Percentiles rank a stretch among this genome's conserved stretches.
These are phyloP conservation scores for Onthophagus sagittarius DNA, from an alignment of 2,888 invertebrate genomes.

Conservation along the genomic window DNA sequence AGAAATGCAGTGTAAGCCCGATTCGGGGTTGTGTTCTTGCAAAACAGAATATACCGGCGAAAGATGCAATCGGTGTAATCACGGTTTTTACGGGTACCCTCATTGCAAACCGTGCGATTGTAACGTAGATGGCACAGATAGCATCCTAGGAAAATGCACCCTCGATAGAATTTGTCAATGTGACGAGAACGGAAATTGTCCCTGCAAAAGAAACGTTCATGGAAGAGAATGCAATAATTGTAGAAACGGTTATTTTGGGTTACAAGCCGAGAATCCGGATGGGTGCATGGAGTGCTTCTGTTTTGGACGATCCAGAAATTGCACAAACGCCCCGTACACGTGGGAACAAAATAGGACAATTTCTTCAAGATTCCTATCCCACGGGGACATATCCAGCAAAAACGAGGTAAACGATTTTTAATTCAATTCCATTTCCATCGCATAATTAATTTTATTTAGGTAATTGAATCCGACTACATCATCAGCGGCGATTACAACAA, in stretches of 20 bases:
- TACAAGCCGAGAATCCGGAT: conserved; percentile 69
- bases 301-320: conserved; percentile 79
- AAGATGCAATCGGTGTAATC: conserved; percentile 77
- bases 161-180: conserved; percentile 64
- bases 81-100: conserved; percentile 87
- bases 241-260: conserved; percentile 79
- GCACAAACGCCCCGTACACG: conserved; percentile 75
- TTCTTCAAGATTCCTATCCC: conserved; percentile 35
- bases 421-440: neutral
- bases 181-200: conserved; percentile 76
- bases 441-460: neutral
- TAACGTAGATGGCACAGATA: conserved; percentile 65
- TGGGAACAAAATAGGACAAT: conserved; percentile 75
- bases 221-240: conserved; percentile 85
- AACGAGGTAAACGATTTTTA: neutral
- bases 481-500: conserved; percentile 56
- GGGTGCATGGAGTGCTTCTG: conserved; percentile 97
- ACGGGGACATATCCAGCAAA: neutral
- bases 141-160: conserved; percentile 45
- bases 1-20: conserved; percentile 62
- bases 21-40: conserved; percentile 72
- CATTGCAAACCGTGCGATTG: conserved; percentile 84
- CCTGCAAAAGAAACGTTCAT: conserved; percentile 85
- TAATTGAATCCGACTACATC: conserved; percentile 48
- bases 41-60: conserved; percentile 70